phyloP scores from a whole-genome alignment of 23 tunicate genomes.

The Trididemnum miniatum region DNA sequence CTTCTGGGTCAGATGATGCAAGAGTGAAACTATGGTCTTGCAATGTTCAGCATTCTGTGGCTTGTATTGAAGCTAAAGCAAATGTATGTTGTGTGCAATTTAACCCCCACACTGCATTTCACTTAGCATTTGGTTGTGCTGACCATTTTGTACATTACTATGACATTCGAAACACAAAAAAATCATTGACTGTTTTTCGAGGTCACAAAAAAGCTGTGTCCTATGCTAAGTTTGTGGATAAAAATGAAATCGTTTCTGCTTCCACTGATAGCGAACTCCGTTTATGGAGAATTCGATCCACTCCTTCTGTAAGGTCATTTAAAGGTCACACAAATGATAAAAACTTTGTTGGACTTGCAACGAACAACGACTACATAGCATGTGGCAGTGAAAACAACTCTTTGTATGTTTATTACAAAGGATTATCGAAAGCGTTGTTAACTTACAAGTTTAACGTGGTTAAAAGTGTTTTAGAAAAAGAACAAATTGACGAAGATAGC shows the following conservation, averaged over 20 bases:
- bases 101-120: constrained; percentile 88
- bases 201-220: constrained; percentile 99
- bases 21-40: constrained; percentile 93
- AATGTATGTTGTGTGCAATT: constrained; percentile 99
- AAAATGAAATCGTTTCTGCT: constrained; percentile 90
- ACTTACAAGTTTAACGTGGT: constrained; percentile 90
- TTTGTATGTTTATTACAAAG: constrained; percentile 92
- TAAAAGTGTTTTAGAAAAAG: constrained; percentile 80
- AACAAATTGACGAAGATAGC: constrained; percentile 70
- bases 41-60: constrained; percentile 69
- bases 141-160: constrained; percentile 98
- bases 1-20: constrained; percentile 99
- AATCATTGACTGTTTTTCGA: constrained; percentile 74
- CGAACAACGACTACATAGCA: constrained; percentile 91
- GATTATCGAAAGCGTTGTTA: constrained; percentile 70
- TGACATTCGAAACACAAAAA: constrained; percentile 86
- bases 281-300: constrained; percentile 66
- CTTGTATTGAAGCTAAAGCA: constrained; percentile 95
- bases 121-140: constrained; percentile 95
- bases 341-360: constrained; percentile 98
- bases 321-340: constrained; percentile 94
- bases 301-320: constrained; percentile 64
- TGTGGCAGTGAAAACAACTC: constrained; percentile 98
- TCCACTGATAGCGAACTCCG: constrained; percentile 94
- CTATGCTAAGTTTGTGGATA: constrained; percentile 88